Percentiles rank a stretch among this genome's conserved stretches.
Evolutionary conservation across 2,113 vertebrate genomes (phyloP).

Genomic region (Jacana jacana): DNA sequence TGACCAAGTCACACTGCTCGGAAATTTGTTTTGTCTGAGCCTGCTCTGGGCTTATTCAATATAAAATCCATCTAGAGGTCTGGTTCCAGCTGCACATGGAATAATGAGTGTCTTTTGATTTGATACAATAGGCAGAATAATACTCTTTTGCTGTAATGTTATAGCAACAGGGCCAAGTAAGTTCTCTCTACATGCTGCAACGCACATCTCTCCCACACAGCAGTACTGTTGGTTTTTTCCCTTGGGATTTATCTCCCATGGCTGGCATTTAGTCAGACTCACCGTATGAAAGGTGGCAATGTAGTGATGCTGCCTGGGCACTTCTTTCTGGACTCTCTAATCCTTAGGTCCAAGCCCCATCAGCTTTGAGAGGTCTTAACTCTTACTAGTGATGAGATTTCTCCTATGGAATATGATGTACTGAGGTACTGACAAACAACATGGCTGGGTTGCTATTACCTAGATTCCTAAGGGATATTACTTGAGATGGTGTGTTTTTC

Average conservation of each 20-base stretch:
- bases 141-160: neutral
- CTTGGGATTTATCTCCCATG: neutral
- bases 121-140: neutral
- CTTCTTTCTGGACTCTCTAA: neutral
- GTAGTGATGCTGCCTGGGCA: neutral
- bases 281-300: neutral
- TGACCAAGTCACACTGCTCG: neutral
- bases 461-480: neutral
- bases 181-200: neutral
- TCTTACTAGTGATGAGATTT: neutral
- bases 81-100: neutral
- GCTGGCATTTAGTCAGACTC: neutral
- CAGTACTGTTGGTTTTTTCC: neutral
- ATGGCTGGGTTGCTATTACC: neutral
- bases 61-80: neutral
- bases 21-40: slow-evolving; percentile 3
- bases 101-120: neutral
- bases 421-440: neutral
- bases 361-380: neutral
- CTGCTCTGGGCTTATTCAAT: neutral
- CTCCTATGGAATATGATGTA: neutral
- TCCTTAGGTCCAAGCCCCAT: neutral
- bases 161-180: neutral
- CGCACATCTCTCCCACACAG: neutral
- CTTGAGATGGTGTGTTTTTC: neutral